A percentile compares a stretch with the other conserved stretches of the same genome.
Evolutionary conservation across 2,888 invertebrate genomes (phyloP).

Genomic region (Meiosimyza platycephala): DNA sequence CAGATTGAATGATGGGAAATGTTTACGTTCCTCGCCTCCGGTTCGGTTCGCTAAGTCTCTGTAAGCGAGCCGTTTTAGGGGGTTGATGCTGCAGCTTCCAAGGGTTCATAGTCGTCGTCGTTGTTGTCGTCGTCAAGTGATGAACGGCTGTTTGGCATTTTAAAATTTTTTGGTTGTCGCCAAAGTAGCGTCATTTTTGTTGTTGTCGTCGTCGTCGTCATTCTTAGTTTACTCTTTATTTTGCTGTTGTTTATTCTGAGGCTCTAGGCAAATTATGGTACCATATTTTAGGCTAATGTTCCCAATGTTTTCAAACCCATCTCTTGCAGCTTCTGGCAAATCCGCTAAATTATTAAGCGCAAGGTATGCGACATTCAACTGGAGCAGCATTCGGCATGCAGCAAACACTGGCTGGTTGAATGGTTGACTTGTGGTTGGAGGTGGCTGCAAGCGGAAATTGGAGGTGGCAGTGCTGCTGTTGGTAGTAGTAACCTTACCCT

Average conservation of each 20-base stretch:
- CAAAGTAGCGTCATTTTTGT: slow-evolving; percentile 48
- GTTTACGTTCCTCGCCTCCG: slow-evolving; percentile 33
- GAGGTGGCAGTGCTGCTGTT: slow-evolving; percentile 30
- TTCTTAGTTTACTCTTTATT: slow-evolving; percentile 45
- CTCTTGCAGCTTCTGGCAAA: slow-evolving; percentile 52
- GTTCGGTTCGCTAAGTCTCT: slow-evolving; percentile 36
- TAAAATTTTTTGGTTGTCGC: slow-evolving; percentile 57
- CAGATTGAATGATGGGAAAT: slow-evolving; percentile 63
- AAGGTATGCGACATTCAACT: slow-evolving; percentile 52
- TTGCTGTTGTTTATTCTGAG: slow-evolving; percentile 15
- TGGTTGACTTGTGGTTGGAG: background rate
- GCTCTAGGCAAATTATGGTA: slow-evolving; percentile 63
- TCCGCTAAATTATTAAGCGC: slow-evolving; percentile 62
- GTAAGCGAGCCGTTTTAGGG: no score
- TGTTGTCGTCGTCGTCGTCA: slow-evolving; percentile 50
- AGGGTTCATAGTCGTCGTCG: slow-evolving; percentile 23
- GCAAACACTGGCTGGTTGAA: slow-evolving; percentile 8
- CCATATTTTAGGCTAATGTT: slow-evolving; percentile 65
- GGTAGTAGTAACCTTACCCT: slow-evolving; percentile 27
- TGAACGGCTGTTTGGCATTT: slow-evolving; percentile 61
- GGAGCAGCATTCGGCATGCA: background rate
- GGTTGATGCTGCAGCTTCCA: background rate
- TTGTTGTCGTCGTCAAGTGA: slow-evolving; percentile 49
- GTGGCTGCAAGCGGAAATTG: slow-evolving; percentile 31
- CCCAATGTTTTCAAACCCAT: slow-evolving; percentile 52